Evolutionary conservation across 2,888 invertebrate genomes (phyloP).

Genomic region (Cremastobaeus sp.): DNA sequence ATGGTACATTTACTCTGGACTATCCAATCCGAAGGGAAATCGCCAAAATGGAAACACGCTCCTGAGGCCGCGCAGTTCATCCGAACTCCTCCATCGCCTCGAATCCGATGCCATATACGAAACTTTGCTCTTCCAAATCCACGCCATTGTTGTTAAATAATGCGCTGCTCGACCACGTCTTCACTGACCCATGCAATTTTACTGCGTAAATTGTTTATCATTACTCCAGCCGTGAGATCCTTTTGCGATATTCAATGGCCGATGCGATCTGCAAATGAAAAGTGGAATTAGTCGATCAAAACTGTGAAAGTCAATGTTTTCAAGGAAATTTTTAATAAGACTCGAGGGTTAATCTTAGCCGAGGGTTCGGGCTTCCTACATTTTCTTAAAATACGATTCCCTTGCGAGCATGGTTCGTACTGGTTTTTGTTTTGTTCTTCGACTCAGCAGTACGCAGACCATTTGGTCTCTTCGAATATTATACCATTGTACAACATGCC

Average conservation of each 20-base stretch:
- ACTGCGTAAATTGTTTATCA: background rate
- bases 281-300: background rate
- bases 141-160: slow-evolving; percentile 31
- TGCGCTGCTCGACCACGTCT: background rate
- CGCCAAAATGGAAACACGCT: slow-evolving; percentile 33
- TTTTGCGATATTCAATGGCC: background rate
- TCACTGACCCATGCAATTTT: slow-evolving; percentile 3
- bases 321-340: slow-evolving; percentile 61
- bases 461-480: slow-evolving; percentile 54
- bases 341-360: slow-evolving; percentile 70
- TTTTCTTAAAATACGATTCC: slow-evolving; percentile 73
- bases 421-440: slow-evolving; percentile 55
- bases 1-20: slow-evolving; percentile 43
- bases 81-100: slow-evolving; percentile 61
- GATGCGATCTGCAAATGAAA: slow-evolving; percentile 6
- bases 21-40: slow-evolving; percentile 47
- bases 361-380: slow-evolving; percentile 71
- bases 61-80: slow-evolving; percentile 49
- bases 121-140: slow-evolving; percentile 7
- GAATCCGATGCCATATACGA: slow-evolving; percentile 35
- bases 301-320: background rate
- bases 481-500: slow-evolving; percentile 63
- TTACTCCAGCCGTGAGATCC: no score
- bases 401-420: slow-evolving; percentile 68
- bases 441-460: slow-evolving; percentile 44